Base-by-base conservation (phyloP, 2,113 vertebrate genomes). In the Neomonachus schauinslandi region DNA sequence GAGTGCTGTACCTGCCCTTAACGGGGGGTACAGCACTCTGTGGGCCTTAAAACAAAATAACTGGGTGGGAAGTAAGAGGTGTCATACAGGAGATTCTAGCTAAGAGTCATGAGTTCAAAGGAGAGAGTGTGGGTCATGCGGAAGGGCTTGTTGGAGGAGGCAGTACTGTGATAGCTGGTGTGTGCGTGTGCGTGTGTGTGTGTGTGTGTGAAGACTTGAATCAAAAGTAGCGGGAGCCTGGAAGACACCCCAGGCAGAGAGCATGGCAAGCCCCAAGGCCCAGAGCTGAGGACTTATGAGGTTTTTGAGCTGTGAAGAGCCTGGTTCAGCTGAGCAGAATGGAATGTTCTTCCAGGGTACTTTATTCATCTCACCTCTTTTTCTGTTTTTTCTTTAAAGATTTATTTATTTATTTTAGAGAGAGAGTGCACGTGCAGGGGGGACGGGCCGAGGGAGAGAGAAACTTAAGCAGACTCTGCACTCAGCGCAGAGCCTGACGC, bases 1-100 rank as follows among this genome's bases (percentile, higher is more conserved):
- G 65, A 69, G 21, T 42, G 39, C 39, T 42, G 39, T 42, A 42
- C 59, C 67, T n/a, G n/a, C 84, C n/a, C 53, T 72, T 55, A 33
- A 31, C 3, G 4, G 9, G 16, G 11, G 1, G 0, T 28, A 16
- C 74, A 12, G 14, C 36, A 21, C 31, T 46, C 4, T 15, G 13
- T 49, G 55, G 26, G 16, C 21, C 39, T 81, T 57, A 77, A 79
- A 42, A 71, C 71, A 65, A 46, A 71, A 57, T 53, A 65, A 39
- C 4, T 72, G 69, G 53, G 26, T 11, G 12, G 69, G 18, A 92
- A 72, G n/a, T 55, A 18, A 77, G 46, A 46, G 53, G 42, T 39
- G 19, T 26, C 49, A 33, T 21, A 12, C 53, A 69, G 74, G 67
- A 61, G 82, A 39, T 36, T 2, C 19, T 21, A 36, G 21, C 26